Evolutionary conservation across 2,888 invertebrate genomes (phyloP).

Genomic region (Agrochola macilenta): DNA sequence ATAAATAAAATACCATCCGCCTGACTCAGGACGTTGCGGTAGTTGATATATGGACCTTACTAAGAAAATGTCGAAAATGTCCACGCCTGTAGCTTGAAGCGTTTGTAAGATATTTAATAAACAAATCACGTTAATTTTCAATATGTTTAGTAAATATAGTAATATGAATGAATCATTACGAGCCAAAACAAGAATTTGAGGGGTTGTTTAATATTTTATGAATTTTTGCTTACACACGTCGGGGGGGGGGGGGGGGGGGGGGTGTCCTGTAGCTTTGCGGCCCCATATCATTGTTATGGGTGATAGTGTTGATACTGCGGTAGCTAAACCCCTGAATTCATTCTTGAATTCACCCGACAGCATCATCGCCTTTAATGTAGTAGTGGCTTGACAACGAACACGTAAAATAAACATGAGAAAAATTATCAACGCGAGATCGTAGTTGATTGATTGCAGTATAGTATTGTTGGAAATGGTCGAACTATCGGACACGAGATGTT

Average conservation of each 20-base stretch:
- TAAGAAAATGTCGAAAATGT: too few relatives aligned
- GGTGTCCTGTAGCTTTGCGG: background rate
- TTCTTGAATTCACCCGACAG: too few relatives aligned
- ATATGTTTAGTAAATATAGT: too few relatives aligned
- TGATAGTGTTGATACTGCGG: background rate
- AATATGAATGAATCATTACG: too few relatives aligned
- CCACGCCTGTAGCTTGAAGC: too few relatives aligned
- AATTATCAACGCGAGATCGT: background rate
- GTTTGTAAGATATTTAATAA: too few relatives aligned
- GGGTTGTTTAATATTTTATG: background rate
- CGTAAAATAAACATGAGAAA: background rate
- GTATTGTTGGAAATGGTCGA: background rate
- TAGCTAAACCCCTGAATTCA: background rate
- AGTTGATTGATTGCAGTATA: background rate
- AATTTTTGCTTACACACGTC: background rate
- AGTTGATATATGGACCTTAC: too few relatives aligned
- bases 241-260: too few relatives aligned
- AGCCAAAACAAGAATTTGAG: background rate
- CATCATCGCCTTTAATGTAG: background rate
- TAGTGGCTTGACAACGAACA: too few relatives aligned
- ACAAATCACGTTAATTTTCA: too few relatives aligned
- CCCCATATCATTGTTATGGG: background rate
- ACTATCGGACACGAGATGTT: background rate
- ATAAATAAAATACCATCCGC: too few relatives aligned
- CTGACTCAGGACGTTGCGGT: too few relatives aligned